Percentiles rank a stretch among this genome's conserved stretches.
phyloP scores from a whole-genome alignment of 2,888 invertebrate species.

The Byasa hedistus region DNA sequence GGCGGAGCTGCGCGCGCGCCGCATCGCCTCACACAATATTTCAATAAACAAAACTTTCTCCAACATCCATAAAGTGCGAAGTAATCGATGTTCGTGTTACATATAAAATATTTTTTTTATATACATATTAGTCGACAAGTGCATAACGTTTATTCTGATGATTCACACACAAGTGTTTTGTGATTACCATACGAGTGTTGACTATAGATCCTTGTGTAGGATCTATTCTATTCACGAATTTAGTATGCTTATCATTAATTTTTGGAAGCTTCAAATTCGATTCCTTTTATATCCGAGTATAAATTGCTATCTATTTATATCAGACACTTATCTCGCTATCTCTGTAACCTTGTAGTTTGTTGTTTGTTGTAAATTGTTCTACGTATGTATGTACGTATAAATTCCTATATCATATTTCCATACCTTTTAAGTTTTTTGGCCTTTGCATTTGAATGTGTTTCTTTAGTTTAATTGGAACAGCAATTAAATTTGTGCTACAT shows the following conservation, averaged over 20 bases:
- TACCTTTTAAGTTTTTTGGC: not conserved
- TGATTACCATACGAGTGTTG: constrained; percentile 31
- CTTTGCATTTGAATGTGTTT: constrained; percentile 11
- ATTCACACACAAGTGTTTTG: constrained; percentile 43
- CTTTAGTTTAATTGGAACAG: constrained; percentile 20
- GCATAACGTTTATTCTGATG: constrained; percentile 29
- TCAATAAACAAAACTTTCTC: constrained; percentile 32
- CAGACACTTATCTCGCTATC: constrained; percentile 36
- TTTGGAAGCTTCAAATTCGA: constrained; percentile 43
- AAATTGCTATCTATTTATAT: constrained; percentile 50
- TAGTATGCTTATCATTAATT: constrained; percentile 30
- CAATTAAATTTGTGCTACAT: constrained; percentile 27
- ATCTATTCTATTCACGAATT: constrained; percentile 37
- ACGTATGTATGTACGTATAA: constrained; percentile 17
- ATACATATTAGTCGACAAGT: not conserved
- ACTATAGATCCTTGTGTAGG: constrained; percentile 40
- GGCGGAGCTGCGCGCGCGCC: constrained; percentile 59
- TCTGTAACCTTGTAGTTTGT: constrained; percentile 22
- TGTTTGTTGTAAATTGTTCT: not conserved
- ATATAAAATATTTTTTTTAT: not conserved
- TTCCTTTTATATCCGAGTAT: constrained; percentile 37
- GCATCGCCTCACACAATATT: constrained; percentile 34
- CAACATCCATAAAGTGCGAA: constrained; percentile 38
- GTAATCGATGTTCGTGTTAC: constrained; percentile 30
- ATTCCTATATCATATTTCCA: constrained; percentile 18